Conservation (phyloP, 2,888 invertebrate genomes). For the Agrotis segetum region DNA sequence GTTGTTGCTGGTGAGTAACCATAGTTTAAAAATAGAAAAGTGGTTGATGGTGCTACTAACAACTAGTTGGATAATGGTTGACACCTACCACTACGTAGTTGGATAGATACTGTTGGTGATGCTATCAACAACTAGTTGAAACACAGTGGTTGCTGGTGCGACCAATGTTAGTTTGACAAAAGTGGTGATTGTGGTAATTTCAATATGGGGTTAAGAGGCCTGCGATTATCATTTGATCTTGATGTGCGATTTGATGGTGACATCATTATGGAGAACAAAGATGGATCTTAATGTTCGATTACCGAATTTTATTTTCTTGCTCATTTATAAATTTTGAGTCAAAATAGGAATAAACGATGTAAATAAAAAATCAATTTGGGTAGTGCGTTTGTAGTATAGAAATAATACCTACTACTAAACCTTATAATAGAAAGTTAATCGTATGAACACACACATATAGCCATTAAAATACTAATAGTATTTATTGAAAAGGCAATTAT, state of each 20-base stretch:
- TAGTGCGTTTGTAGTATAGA: neutral
- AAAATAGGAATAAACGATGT: neutral
- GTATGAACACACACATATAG: neutral
- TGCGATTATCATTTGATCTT: neutral
- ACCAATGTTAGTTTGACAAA: neutral
- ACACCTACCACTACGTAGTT: neutral
- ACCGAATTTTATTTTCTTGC: neutral
- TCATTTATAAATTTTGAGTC: neutral
- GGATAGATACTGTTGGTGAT: neutral
- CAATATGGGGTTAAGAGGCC: neutral
- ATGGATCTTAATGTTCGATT: too few relatives aligned
- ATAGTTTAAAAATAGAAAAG: slow-evolving; percentile 4
- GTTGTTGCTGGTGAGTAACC: slow-evolving; percentile 79
- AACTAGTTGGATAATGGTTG: neutral
- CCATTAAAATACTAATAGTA: neutral
- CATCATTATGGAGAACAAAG: neutral
- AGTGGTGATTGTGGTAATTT: neutral
- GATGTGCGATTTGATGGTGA: neutral
- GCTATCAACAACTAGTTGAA: neutral
- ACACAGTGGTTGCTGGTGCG: neutral
- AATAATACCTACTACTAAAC: neutral
- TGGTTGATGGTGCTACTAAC: neutral
- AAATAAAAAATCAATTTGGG: neutral
- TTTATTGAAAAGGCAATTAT: too few relatives aligned
- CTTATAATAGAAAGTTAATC: neutral